Evolutionary conservation across 2,113 vertebrate species (phyloP).

Genomic region (Gallinago undulata): DNA sequence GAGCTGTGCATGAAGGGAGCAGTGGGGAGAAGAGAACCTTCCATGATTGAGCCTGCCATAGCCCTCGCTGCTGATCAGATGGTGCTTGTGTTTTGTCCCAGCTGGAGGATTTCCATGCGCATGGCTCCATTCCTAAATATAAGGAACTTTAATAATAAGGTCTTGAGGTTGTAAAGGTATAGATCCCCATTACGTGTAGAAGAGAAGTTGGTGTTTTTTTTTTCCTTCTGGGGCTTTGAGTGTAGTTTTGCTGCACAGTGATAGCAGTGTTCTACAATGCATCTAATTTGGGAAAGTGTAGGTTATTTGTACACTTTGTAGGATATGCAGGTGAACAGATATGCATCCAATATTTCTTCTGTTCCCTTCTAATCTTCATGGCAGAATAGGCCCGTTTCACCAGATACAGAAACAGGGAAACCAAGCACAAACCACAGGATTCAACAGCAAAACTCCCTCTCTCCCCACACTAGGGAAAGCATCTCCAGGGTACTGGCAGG

Average conservation of each 20-base stretch:
- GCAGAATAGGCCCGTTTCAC: not conserved
- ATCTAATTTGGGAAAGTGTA: not conserved
- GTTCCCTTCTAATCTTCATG: not conserved
- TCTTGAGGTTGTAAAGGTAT: not conserved
- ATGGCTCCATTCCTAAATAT: not conserved
- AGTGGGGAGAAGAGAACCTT: not conserved
- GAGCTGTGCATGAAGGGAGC: not conserved
- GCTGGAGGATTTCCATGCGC: not conserved
- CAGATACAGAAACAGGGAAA: not conserved
- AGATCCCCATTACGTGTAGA: rapidly evolving
- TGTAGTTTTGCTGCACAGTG: not conserved
- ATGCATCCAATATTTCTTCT: not conserved
- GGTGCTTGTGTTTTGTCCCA: not conserved
- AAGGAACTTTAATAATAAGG: not conserved
- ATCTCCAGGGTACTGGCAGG: not conserved
- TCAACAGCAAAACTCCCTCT: not conserved
- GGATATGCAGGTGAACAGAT: not conserved
- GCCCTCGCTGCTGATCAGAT: not conserved
- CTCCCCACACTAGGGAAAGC: not conserved
- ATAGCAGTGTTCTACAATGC: rapidly evolving
- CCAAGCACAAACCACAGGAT: not conserved
- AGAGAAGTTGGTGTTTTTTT: not conserved
- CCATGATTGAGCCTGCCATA: rapidly evolving
- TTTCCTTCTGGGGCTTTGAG: not conserved
- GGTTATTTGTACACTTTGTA: not conserved